phyloP scores from a whole-genome alignment of 2,888 invertebrate genomes.

The Mesorhabditis belari region DNA sequence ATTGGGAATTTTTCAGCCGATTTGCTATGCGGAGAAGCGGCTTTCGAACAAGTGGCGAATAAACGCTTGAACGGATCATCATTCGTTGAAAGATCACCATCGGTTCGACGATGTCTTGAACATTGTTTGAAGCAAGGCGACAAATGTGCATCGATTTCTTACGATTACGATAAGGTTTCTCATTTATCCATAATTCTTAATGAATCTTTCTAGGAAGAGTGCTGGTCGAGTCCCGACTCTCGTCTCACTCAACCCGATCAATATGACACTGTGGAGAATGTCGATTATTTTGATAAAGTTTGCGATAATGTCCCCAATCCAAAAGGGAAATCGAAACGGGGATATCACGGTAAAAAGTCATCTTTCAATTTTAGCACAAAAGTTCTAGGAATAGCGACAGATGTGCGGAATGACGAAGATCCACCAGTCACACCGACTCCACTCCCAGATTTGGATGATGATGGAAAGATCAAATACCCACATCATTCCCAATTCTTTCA shows the following conservation, averaged over 20 bases:
- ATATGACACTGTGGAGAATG: conserved; percentile 32
- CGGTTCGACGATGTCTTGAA: conserved; percentile 34
- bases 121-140: conserved; percentile 38
- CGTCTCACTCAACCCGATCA: conserved; percentile 41
- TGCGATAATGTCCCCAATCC: conserved; percentile 6
- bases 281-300: conserved; percentile 50
- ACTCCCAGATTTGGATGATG: background rate
- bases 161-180: conserved; percentile 31
- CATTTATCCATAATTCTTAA: background rate
- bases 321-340: background rate
- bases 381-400: background rate
- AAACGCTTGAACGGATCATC: conserved; percentile 27
- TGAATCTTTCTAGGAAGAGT: conserved; percentile 36
- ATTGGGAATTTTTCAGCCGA: conserved; percentile 33
- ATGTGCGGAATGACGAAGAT: background rate
- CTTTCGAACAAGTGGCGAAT: conserved; percentile 42
- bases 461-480: too few relatives aligned
- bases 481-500: background rate
- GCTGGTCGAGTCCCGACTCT: conserved; percentile 40
- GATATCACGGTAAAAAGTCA: background rate
- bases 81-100: conserved; percentile 23
- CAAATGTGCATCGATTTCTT: conserved; percentile 51
- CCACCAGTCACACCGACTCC: background rate
- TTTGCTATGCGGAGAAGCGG: conserved; percentile 38
- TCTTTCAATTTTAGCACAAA: background rate